Percentiles rank a stretch among this genome's conserved stretches.
Conservation (phyloP, 1,140 invertebrate genomes). For the Bombus vancouverensis region DNA sequence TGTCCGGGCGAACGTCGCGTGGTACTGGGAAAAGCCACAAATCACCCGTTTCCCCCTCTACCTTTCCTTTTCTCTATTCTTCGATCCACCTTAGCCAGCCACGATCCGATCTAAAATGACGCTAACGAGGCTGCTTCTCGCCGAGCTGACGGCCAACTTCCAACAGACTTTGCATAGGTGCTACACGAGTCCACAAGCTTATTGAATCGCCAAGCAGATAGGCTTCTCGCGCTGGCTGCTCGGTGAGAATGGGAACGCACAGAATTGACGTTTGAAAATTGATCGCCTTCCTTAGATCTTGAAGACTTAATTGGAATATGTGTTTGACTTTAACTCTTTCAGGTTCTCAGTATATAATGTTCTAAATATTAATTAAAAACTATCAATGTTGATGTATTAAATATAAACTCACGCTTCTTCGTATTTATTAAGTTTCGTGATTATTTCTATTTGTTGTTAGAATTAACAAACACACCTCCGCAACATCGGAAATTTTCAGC, state of each 20-base stretch:
- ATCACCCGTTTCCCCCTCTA: conserved; percentile 65
- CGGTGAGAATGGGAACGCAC: conserved; percentile 3
- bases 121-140: conserved; percentile 71
- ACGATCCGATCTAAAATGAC: conserved; percentile 72
- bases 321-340: too few relatives aligned
- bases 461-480: too few relatives aligned
- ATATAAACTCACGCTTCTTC: not conserved
- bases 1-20: conserved; percentile 69
- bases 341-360: too few relatives aligned
- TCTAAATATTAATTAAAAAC: too few relatives aligned
- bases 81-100: conserved; percentile 16
- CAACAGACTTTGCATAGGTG: conserved; percentile 23
- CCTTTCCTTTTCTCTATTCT: conserved; percentile 3
- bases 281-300: conserved; percentile 2
- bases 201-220: conserved; percentile 34
- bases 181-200: conserved; percentile 1
- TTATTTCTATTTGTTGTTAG: not conserved
- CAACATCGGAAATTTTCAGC: too few relatives aligned
- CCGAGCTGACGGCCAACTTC: conserved; percentile 45
- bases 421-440: not conserved
- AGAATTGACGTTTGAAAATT: conserved; percentile 27
- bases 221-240: not conserved
- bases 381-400: too few relatives aligned
- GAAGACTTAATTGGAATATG: conserved; percentile 19
- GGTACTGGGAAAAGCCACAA: conserved; percentile 71